Evolutionary conservation across 2,113 vertebrate genomes (phyloP).

Genomic region (Theristicus caerulescens): DNA sequence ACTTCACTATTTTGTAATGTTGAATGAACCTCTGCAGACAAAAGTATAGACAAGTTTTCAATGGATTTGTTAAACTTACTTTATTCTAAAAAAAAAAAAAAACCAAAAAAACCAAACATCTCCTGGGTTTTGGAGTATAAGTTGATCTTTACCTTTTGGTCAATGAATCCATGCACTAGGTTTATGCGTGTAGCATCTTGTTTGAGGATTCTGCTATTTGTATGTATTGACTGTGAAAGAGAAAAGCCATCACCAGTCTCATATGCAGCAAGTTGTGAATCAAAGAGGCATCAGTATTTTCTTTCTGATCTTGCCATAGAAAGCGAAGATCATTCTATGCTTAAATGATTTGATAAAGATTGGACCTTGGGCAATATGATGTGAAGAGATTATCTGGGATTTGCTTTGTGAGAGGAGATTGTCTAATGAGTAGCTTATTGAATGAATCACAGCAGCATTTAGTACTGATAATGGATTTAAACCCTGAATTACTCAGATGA

Average conservation of each 20-base stretch:
- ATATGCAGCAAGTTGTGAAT: background rate
- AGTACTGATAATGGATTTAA: conserved; percentile 30
- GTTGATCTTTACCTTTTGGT: background rate
- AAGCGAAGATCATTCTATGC: background rate
- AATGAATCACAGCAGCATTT: conserved; percentile 33
- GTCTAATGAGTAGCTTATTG: conserved; percentile 35
- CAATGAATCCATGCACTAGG: background rate
- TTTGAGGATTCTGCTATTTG: background rate
- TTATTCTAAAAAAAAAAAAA: background rate
- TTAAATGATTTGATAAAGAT: conserved; percentile 35
- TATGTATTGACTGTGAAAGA: background rate
- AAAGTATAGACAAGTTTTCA: background rate
- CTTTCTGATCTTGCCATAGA: background rate
- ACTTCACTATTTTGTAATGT: background rate
- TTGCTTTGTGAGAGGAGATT: conserved; percentile 40
- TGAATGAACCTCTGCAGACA: background rate
- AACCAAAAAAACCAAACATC: accelerated
- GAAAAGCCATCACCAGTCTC: background rate
- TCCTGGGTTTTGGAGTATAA: background rate
- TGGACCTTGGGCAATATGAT: conserved; percentile 3
- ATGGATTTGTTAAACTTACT: background rate
- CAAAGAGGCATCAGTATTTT: background rate
- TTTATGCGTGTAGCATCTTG: background rate
- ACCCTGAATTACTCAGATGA: background rate
- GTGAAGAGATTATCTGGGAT: conserved; percentile 41